A percentile compares a stretch with the other conserved stretches of the same genome.
phyloP scores from a whole-genome alignment of 1,140 invertebrate species.

The Mya arenaria region DNA sequence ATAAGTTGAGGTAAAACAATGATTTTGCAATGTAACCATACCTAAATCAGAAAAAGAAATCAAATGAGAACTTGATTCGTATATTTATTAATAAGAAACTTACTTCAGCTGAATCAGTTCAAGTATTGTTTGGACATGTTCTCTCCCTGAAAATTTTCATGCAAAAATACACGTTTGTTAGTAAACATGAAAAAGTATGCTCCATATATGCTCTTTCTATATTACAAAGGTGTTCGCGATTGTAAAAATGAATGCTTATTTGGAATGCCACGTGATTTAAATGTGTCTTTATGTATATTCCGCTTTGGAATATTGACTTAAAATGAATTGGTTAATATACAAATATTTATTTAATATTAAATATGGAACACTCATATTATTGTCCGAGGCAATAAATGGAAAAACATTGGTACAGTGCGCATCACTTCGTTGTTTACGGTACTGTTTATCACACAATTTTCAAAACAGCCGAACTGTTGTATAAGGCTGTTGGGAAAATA shows the following conservation, averaged over 20 bases:
- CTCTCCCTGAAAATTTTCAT: not conserved
- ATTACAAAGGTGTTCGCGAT: not conserved
- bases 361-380: too few relatives aligned
- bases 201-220: not conserved
- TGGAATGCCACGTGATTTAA: not conserved
- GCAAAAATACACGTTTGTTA: too few relatives aligned
- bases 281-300: not conserved
- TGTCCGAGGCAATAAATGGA: too few relatives aligned
- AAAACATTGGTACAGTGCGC: too few relatives aligned
- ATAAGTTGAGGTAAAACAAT: not conserved
- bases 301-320: not conserved
- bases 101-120: slow-evolving; percentile 17
- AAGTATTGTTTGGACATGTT: not conserved
- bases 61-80: not conserved
- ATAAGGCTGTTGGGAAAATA: too few relatives aligned
- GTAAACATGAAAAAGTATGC: too few relatives aligned
- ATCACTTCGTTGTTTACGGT: too few relatives aligned
- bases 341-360: too few relatives aligned
- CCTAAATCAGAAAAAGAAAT: not conserved
- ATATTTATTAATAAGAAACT: not conserved
- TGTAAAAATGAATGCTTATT: not conserved
- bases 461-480: too few relatives aligned
- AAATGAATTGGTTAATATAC: too few relatives aligned
- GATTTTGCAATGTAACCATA: not conserved
- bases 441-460: too few relatives aligned